Evolutionary conservation across 2,888 invertebrate species (phyloP).

Genomic region (Chelonus formosanus): DNA sequence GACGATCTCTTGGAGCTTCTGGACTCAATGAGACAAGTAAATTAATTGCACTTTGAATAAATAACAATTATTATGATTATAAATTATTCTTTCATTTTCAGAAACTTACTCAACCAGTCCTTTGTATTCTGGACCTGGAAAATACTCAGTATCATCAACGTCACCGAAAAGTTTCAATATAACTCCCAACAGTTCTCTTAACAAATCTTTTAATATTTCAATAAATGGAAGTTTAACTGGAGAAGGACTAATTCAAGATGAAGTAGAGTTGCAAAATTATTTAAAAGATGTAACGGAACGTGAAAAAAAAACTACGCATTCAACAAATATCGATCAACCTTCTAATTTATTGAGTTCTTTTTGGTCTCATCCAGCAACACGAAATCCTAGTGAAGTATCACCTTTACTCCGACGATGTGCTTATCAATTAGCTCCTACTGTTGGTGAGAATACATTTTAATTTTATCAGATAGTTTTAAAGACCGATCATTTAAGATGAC

Average conservation of each 20-base stretch:
- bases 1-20: conserved; percentile 52
- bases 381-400: conserved; percentile 66
- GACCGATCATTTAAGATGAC: too few relatives aligned
- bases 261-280: conserved; percentile 53
- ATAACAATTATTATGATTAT: too few relatives aligned
- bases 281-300: conserved; percentile 53
- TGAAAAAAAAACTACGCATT: conserved; percentile 52
- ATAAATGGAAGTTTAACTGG: conserved; percentile 54
- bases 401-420: conserved; percentile 66
- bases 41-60: conserved; percentile 14
- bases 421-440: conserved; percentile 70
- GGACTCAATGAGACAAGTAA: conserved; percentile 54
- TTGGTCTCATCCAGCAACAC: conserved; percentile 68
- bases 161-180: conserved; percentile 47
- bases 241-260: conserved; percentile 58
- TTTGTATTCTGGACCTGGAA: conserved; percentile 43
- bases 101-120: conserved; percentile 53
- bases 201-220: conserved; percentile 53
- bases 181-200: conserved; percentile 48
- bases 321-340: conserved; percentile 62
- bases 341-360: conserved; percentile 68
- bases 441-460: conserved; percentile 54
- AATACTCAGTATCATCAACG: conserved; percentile 46
- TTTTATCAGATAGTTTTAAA: too few relatives aligned
- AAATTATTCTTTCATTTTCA: conserved; percentile 30